Percentiles rank a stretch among this genome's conserved stretches.
Conservation (phyloP, 2,888 invertebrate species). For the Cheilosia impressa region DNA sequence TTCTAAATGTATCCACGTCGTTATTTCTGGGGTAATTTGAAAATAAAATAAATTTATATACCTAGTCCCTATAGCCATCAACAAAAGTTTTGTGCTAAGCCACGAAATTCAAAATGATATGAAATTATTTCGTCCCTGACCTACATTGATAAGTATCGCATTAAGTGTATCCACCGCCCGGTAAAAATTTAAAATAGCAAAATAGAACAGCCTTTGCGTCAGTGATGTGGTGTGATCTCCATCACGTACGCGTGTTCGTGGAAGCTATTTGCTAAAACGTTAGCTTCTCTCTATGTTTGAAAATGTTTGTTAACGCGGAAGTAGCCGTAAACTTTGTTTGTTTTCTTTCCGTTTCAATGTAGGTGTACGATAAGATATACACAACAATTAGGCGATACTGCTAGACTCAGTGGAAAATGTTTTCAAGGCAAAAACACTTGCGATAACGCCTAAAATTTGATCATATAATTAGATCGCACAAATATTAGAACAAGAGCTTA, state of each 20-base stretch:
- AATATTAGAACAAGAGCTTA: neutral
- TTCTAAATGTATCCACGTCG: too few relatives aligned
- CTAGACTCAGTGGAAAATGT: neutral
- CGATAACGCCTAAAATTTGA: neutral
- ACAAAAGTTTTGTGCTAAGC: too few relatives aligned
- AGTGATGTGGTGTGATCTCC: neutral
- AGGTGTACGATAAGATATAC: neutral
- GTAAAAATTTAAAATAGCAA: neutral
- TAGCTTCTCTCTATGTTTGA: constrained; percentile 1
- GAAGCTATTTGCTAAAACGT: neutral
- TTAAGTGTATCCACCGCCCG: neutral
- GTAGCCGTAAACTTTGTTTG: neutral
- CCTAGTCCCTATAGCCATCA: too few relatives aligned
- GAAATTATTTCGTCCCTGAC: constrained; percentile 14
- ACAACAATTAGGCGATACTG: neutral
- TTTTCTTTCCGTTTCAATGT: too few relatives aligned
- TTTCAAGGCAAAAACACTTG: neutral
- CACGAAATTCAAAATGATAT: too few relatives aligned
- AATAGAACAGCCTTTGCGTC: constrained; percentile 2
- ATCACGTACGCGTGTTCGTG: neutral
- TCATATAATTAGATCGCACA: neutral
- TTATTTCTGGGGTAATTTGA: too few relatives aligned
- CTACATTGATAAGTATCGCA: constrained; percentile 26
- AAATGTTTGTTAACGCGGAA: neutral
- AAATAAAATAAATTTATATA: too few relatives aligned